Conservation (phyloP, 2,113 vertebrate genomes). For the Brachionichthys hirsutus region DNA sequence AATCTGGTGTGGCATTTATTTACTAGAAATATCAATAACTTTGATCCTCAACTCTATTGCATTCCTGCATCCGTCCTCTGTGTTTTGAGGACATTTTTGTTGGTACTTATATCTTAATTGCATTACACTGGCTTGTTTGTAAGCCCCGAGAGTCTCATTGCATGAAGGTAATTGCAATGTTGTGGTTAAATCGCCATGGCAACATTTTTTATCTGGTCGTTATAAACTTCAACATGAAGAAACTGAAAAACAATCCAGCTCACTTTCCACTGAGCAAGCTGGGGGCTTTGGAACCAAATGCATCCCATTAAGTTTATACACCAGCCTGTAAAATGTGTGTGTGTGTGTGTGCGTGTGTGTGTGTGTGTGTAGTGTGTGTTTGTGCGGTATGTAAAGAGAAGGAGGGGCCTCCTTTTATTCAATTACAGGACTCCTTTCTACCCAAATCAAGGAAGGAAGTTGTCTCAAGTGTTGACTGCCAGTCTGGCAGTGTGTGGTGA, state of each 20-base stretch:
- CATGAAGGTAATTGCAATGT: constrained; percentile 73
- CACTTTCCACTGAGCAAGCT: constrained; percentile 68
- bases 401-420: constrained; percentile 67
- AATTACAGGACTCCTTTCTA: constrained; percentile 68
- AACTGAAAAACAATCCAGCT: constrained; percentile 70
- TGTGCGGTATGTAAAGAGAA: constrained; percentile 63
- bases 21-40: constrained; percentile 40
- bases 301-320: constrained; percentile 73
- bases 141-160: constrained; percentile 57
- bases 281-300: constrained; percentile 70
- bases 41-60: constrained; percentile 46
- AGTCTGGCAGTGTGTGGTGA: constrained; percentile 64
- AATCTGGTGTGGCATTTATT: constrained; percentile 27
- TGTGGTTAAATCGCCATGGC: constrained; percentile 72
- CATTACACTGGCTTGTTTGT: constrained; percentile 66
- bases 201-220: constrained; percentile 64
- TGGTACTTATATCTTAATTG: constrained; percentile 67
- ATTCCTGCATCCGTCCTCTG: constrained; percentile 47
- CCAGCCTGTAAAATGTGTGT: constrained; percentile 64
- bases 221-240: constrained; percentile 70
- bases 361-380: constrained; percentile 42
- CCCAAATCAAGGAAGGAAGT: constrained; percentile 72
- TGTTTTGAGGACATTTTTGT: constrained; percentile 57
- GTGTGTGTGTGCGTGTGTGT: constrained; percentile 39
- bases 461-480: constrained; percentile 65